Evolutionary conservation across 2,888 invertebrate genomes (phyloP), one percentile per base, ranked within the genome.

Genomic region (Myopa testacea): DNA sequence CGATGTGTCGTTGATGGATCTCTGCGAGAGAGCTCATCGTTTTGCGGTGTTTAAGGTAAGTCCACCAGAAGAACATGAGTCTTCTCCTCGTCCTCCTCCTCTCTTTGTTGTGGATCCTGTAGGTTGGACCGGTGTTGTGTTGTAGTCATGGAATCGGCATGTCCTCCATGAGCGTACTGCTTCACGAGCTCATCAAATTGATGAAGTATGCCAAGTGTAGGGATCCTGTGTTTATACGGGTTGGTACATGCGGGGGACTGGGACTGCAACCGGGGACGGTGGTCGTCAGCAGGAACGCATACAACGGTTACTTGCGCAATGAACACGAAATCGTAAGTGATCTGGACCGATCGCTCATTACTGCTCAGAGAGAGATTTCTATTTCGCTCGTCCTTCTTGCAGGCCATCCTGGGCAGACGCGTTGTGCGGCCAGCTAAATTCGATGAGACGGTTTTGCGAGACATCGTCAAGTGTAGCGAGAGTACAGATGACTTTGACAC

Each of bases 151-250:
- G 99, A 40, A 98, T 99, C 94, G 99, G 99, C 3, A 95, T 96
- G 79, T 96, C 98, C 0, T 98, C 99, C 0, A 93, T 98, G 81
- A 96, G 96, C n/a, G 98, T 99, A 80, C 91, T 99, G 74, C 92
- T 99, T n/a, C 97, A 98, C 87, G 99, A 99, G 91, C 91, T 98
- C 75, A 95, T 98, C 84, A 99, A 99, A 90, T 91, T 99, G 83
- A 95, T 98, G 92, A 93, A 93, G 86, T 95, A 96, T 86, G 98
- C 99, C n/a, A 94, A 93, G 85, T 95, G 93, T 78, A 91, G 91
- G 75, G 95, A 96, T 89, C 97, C 98, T 0, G 91, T 96, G 75
- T 97, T 98, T 91, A 94, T 98, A 90, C 92, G 99, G 81, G 94
- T 99, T 82, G 95, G 95, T 40, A 98, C 98, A 0, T 96, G 97